These are phyloP conservation scores for Leucophenga montana DNA, from an alignment of 2,888 invertebrate genomes.

Conservation along the genomic window DNA sequence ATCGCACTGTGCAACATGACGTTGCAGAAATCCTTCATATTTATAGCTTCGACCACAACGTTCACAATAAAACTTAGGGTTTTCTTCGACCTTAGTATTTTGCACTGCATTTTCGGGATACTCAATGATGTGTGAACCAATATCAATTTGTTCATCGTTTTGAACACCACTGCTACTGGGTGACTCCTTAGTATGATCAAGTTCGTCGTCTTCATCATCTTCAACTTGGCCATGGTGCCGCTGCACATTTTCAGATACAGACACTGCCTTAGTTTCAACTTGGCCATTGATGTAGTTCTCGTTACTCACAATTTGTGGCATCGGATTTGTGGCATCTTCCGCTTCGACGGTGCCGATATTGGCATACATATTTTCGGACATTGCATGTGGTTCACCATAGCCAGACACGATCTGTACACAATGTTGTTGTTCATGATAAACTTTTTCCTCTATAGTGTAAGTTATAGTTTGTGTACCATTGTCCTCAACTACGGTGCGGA, in stretches of 20 bases:
- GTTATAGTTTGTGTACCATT: conserved; percentile 68
- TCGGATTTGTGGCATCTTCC: no score
- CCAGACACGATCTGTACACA: no score
- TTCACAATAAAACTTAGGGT: conserved; percentile 70
- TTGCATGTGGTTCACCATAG: no score
- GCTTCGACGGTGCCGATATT: no score
- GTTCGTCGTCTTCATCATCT: conserved; percentile 30
- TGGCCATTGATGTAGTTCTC: no score
- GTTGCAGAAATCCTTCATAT: conserved; percentile 71
- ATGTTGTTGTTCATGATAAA: no score
- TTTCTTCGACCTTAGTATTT: conserved; percentile 71
- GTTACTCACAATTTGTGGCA: no score
- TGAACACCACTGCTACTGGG: conserved; percentile 33
- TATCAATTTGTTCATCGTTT: conserved; percentile 71
- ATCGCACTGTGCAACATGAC: conserved; percentile 71
- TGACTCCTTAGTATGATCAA: conserved; percentile 34
- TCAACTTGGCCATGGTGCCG: conserved; percentile 27
- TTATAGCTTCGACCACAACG: conserved; percentile 72
- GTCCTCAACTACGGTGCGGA: conserved; percentile 60
- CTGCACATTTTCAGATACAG: no score
- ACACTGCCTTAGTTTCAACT: no score
- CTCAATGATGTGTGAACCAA: no score
- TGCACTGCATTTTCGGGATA: no score
- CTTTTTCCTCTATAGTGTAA: conserved; percentile 56
- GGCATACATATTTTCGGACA: no score